Conservation (phyloP, 2,797 vertebrate species). For the Danio choprae region DNA sequence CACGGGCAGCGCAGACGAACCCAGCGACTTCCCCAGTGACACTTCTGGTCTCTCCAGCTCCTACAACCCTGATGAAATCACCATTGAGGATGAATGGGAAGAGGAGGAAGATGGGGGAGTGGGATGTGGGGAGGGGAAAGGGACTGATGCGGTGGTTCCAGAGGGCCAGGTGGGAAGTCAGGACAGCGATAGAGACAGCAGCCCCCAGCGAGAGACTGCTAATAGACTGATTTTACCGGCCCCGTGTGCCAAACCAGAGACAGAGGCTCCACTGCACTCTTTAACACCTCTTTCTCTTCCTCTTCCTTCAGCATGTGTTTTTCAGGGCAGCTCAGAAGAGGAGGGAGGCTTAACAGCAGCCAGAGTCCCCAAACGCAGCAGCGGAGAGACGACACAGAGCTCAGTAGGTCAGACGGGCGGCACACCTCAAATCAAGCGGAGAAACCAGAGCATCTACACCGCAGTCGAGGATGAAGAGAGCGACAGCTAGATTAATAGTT, state of each 20-base stretch:
- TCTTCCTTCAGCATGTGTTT: conserved; percentile 53
- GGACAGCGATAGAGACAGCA: conserved; percentile 53
- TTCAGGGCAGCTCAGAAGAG: conserved; percentile 49
- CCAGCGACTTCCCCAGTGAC: conserved; percentile 90
- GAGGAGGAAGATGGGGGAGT: conserved; percentile 77
- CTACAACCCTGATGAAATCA: conserved; percentile 95
- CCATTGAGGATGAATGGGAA: conserved; percentile 90
- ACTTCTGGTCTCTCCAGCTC: conserved; percentile 85
- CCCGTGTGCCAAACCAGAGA: conserved; percentile 64
- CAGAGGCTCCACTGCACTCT: conserved; percentile 39
- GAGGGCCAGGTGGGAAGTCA: conserved; percentile 41
- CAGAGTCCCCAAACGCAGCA: conserved; percentile 84
- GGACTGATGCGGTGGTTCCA: conserved; percentile 60
- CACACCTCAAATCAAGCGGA: conserved; percentile 89
- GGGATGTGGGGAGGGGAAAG: conserved; percentile 45
- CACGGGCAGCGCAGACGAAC: conserved; percentile 84
- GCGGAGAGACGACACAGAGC: conserved; percentile 63
- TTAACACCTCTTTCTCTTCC: conserved; percentile 63
- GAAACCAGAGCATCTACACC: conserved; percentile 93
- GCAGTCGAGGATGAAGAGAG: conserved; percentile 80
- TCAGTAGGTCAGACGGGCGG: conserved; percentile 58
- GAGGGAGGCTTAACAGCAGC: conserved; percentile 35
- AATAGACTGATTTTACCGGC: conserved; percentile 74
- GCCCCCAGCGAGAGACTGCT: conserved; percentile 63
- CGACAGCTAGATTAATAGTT: conserved; percentile 39